These are phyloP conservation scores for Brienomyrus brachyistius DNA, from an alignment of 2,113 vertebrate genomes.

Conservation along the genomic window DNA sequence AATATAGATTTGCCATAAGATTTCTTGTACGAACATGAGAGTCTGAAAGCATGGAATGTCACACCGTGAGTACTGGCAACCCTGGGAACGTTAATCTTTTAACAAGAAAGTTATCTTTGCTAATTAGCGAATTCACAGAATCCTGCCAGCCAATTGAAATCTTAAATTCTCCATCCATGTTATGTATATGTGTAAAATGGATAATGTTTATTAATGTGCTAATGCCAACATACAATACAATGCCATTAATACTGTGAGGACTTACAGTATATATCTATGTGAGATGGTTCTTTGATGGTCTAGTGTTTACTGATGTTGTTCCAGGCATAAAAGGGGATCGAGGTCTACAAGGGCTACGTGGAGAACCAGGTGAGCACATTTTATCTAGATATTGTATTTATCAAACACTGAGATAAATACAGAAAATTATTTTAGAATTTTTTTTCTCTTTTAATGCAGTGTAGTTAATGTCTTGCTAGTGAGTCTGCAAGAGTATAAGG, in stretches of 20 bases:
- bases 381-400: not conserved
- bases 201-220: not conserved
- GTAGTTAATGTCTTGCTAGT: not conserved
- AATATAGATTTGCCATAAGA: not conserved
- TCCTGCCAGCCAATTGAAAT: not conserved
- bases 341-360: slow-evolving; percentile 30
- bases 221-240: not conserved
- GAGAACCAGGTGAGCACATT: slow-evolving; percentile 22
- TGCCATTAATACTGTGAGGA: not conserved
- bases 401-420: not conserved
- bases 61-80: not conserved
- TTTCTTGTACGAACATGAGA: not conserved
- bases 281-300: not conserved
- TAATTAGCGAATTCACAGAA: not conserved
- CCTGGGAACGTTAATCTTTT: not conserved
- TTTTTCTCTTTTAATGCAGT: not conserved
- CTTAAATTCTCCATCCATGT: not conserved
- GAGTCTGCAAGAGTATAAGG: not conserved
- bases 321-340: slow-evolving; percentile 32
- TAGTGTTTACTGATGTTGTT: not conserved
- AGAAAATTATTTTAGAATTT: not conserved
- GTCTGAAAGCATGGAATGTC: not conserved
- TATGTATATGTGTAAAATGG: not conserved
- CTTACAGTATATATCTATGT: not conserved
- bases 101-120: not conserved